Evolutionary conservation across 2,797 vertebrate genomes (phyloP), one percentile per base, ranked within the genome.

Genomic region (Acanthopagrus latus): DNA sequence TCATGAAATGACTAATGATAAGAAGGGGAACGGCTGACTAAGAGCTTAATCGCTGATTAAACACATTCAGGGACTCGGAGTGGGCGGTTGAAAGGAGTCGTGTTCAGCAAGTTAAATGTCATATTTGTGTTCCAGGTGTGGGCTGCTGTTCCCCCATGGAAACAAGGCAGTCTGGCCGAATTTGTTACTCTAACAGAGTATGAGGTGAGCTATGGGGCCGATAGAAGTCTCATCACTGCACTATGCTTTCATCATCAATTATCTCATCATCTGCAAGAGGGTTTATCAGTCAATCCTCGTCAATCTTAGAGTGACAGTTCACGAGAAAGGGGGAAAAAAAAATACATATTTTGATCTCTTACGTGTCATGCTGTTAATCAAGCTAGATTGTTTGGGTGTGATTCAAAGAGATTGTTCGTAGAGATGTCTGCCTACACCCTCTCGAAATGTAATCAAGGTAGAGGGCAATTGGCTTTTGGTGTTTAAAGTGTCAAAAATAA

Each of bases 61-160:
- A 18, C 13, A 38, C 69, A 63, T 46, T 78, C 27, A 57, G 58
- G 68, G 21, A 63, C 2, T 2, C 7, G 2, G 76, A 59, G 76
- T 76, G 74, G 80, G 80, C 2, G 59, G 80, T 64, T 83, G 25
- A 83, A 83, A 78, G 63, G 54, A 67, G 38, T 71, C 18, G 23
- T 84, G 75, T 55, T 72, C 69, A 27, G 43, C 48, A 27, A 81
- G 60, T 72, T 77, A 76, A 89, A 84, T 84, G 81, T 83, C 79
- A 80, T 48, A 48, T 78, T 69, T 81, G 25, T 87, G 62, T 93
- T 94, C 79, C 92, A 98, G 97, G 97, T 98, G 64, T 98, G 97
- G 97, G 97, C 96, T 77, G 96, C 97, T 60, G 87, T 98, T 85
- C 96, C 97, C 58, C 97, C 97, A 0, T 98, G 97, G 97, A 98